These are phyloP conservation scores for Acronicta alni DNA, from an alignment of 2,888 invertebrate genomes.

Conservation along the genomic window DNA sequence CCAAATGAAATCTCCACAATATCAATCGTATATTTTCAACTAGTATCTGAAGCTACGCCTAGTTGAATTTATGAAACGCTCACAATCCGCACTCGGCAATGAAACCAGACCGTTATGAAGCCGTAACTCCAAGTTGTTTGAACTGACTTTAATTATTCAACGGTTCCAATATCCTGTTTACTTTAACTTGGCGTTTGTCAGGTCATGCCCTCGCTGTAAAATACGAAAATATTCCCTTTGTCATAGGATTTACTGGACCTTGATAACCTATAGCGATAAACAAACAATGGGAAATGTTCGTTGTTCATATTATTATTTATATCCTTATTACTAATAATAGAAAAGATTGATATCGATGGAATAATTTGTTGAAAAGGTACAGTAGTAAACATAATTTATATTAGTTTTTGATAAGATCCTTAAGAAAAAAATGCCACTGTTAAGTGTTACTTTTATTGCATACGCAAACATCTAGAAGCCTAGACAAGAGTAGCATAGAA, in stretches of 20 bases:
- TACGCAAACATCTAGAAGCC: too few relatives aligned
- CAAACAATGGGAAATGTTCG: constrained; percentile 13
- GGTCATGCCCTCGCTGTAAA: constrained; percentile 35
- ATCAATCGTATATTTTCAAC: constrained; percentile 1
- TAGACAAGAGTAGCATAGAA: too few relatives aligned
- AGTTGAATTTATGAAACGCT: constrained; percentile 41
- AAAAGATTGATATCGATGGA: constrained; percentile 13
- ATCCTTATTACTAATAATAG: constrained; percentile 1
- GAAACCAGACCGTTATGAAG: constrained; percentile 38
- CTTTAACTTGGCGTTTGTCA: constrained; percentile 23
- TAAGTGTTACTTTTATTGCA: too few relatives aligned
- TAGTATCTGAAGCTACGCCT: constrained; percentile 8
- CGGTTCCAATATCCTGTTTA: constrained; percentile 33
- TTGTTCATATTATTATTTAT: neutral
- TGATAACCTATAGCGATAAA: constrained; percentile 24
- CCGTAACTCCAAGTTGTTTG: constrained; percentile 35
- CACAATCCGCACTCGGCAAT: constrained; percentile 27
- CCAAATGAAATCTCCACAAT: neutral
- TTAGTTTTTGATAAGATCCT: too few relatives aligned
- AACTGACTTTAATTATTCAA: constrained; percentile 36
- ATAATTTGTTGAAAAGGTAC: neutral
- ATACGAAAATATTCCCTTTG: constrained; percentile 28
- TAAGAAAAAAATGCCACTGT: too few relatives aligned
- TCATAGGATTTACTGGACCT: constrained; percentile 20
- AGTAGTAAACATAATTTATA: too few relatives aligned